Base-by-base conservation (phyloP, 2,113 vertebrate genomes). In the Triplophysa rosa region DNA sequence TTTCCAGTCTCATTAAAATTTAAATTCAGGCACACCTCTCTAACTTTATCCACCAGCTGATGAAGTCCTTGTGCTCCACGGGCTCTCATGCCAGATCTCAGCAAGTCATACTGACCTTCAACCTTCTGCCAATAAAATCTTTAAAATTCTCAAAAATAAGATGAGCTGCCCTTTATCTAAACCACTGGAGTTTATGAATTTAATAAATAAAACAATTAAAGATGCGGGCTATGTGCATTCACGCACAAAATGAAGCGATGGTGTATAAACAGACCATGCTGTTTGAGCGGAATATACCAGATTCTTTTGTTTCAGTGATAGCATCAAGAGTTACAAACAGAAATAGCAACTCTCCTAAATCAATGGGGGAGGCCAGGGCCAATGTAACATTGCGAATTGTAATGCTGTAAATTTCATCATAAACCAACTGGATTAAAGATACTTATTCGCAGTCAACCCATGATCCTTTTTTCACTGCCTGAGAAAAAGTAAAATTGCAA, bases 61-160 rank as follows among this genome's bases (percentile, higher is more conserved):
- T 88, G 80, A 88, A 89, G 85, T 84, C 84, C 19, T 79, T 76
- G 79, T 84, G 81, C 81, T 70, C 66, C 56, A 23, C 19, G 62
- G 33, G 52, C 70, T 54, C 56, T 21, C 71, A 72, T 67, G 66
- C 81, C 80, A 89, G 69, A 89, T 69, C 77, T 75, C 49, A 33
- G 33, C 19, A 79, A 59, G 59, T 47, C 77, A 83, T 8, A 33
- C n/a, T 59, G 71, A 52, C 70, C 70, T 70, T 67, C 68, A 49
- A 47, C 49, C 47, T 56, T 17, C 67, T 14, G 42, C 19, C 71
- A 54, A 67, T 47, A 78, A 78, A 67, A 66, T 58, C 69, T 21
- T 19, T n/a, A 26, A 58, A 21, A 21, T 26, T 37, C 64, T 73
- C 54, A 37, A 82, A 70, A 79, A 71, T 33, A 72, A 49, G n/a